Percentiles rank a stretch among this genome's conserved stretches.
Conservation (phyloP, 1,140 invertebrate species). For the Oncopodura yosiiana region DNA sequence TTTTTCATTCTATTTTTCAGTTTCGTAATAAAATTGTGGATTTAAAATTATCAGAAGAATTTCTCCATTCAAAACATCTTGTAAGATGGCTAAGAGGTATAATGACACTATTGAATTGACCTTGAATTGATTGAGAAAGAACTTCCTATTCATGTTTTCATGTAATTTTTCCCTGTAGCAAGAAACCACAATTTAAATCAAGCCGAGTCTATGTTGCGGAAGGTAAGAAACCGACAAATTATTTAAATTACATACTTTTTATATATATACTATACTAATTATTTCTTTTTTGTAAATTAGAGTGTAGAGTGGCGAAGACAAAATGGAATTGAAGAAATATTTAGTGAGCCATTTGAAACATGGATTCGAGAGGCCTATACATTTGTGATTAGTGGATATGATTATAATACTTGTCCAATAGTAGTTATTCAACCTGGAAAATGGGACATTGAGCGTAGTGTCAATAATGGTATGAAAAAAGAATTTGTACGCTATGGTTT, state of each 20-base stretch:
- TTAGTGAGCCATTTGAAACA: too few species aligned
- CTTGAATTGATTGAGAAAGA: too few species aligned
- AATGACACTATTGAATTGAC: not conserved
- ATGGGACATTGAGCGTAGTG: slow-evolving; percentile 9
- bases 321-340: too few species aligned
- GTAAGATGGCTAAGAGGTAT: slow-evolving; percentile 6
- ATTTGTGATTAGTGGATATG: too few species aligned
- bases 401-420: too few species aligned
- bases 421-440: slow-evolving; percentile 8
- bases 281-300: too few species aligned
- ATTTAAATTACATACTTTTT: not conserved
- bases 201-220: slow-evolving; percentile 74
- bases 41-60: not conserved
- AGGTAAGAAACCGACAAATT: slow-evolving; percentile 49
- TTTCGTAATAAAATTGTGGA: slow-evolving; percentile 5
- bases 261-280: too few species aligned
- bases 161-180: slow-evolving; percentile 53
- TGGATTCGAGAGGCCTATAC: too few species aligned
- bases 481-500: not conserved
- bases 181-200: slow-evolving; percentile 67
- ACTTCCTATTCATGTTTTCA: too few species aligned
- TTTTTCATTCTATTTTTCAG: not conserved
- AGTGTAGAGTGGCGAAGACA: too few species aligned
- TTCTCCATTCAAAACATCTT: not conserved
- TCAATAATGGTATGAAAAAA: slow-evolving; percentile 6